phyloP scores from a whole-genome alignment of 2,888 invertebrate genomes.

The Habrosyne pyritoides region DNA sequence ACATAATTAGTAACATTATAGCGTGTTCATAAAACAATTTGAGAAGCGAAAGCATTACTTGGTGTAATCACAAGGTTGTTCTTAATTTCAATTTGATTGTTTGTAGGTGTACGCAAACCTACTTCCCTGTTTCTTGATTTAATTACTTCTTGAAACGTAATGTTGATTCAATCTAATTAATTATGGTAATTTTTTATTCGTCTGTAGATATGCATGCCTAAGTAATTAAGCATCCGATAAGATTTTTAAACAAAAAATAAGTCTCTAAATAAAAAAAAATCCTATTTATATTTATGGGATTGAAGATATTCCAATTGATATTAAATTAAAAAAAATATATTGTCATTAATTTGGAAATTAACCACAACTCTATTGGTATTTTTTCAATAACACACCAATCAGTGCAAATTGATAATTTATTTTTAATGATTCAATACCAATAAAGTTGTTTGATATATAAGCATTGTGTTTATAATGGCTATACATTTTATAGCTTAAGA shows the following conservation, averaged over 20 bases:
- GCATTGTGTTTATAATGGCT: not conserved
- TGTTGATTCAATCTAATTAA: not conserved
- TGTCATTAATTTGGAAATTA: too few species aligned
- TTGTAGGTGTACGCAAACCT: not conserved
- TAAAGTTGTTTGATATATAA: not conserved
- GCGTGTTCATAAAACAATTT: not conserved
- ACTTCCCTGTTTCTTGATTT: constrained; percentile 5
- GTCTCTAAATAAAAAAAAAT: too few species aligned
- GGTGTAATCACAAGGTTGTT: constrained; percentile 1
- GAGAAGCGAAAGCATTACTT: not conserved
- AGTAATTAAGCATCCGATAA: not conserved
- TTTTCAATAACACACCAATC: too few species aligned
- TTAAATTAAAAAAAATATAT: too few species aligned
- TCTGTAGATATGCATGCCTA: not conserved
- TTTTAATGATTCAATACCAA: not conserved
- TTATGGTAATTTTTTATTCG: not conserved
- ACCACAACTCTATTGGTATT: not conserved
- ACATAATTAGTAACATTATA: not conserved
- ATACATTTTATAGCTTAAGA: not conserved
- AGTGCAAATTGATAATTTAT: too few species aligned
- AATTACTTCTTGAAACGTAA: constrained; percentile 1
- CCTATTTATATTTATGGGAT: too few species aligned
- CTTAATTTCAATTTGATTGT: constrained; percentile 3
- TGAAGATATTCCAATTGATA: too few species aligned
- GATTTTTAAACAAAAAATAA: too few species aligned